Conservation (phyloP, 2,888 invertebrate genomes). For the Aspidiotus rigidus region DNA sequence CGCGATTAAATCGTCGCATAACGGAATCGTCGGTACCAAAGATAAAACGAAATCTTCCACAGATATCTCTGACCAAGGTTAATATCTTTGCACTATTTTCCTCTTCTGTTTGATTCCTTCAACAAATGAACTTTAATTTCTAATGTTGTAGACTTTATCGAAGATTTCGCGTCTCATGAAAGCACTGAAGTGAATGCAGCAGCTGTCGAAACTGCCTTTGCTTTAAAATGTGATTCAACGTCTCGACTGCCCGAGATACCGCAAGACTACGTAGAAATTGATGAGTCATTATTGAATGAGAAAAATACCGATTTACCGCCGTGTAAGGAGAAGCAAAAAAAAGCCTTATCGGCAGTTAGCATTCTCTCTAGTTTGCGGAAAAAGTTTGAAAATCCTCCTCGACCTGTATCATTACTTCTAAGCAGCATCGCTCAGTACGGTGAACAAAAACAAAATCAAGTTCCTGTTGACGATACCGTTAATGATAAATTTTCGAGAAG, state of each 20-base stretch:
- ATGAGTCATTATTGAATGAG: slow-evolving; percentile 15
- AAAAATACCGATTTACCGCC: slow-evolving; percentile 21
- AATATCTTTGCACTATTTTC: not conserved
- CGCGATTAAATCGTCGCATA: slow-evolving; percentile 22
- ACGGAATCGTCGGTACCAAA: slow-evolving; percentile 25
- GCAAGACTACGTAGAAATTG: slow-evolving; percentile 7
- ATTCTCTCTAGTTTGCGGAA: slow-evolving; percentile 68
- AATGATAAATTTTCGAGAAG: not conserved
- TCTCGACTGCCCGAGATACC: slow-evolving; percentile 1
- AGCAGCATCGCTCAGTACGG: slow-evolving; percentile 48
- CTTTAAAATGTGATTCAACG: not conserved
- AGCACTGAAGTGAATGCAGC: not conserved
- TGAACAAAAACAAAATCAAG: slow-evolving; percentile 7
- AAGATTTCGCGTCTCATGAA: not conserved
- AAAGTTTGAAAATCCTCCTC: slow-evolving; percentile 69
- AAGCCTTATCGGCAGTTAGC: slow-evolving; percentile 71
- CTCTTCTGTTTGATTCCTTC: not conserved
- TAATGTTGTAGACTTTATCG: not conserved
- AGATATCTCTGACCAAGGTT: slow-evolving; percentile 20
- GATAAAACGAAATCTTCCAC: slow-evolving; percentile 19
- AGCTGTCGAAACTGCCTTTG: not conserved
- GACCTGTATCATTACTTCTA: slow-evolving; percentile 71
- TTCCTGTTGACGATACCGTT: not conserved
- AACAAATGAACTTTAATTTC: not conserved
- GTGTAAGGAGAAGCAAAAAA: slow-evolving; percentile 40